Evolutionary conservation across 2,888 invertebrate species (phyloP).

Genomic region (Pharmacophagus antenor): DNA sequence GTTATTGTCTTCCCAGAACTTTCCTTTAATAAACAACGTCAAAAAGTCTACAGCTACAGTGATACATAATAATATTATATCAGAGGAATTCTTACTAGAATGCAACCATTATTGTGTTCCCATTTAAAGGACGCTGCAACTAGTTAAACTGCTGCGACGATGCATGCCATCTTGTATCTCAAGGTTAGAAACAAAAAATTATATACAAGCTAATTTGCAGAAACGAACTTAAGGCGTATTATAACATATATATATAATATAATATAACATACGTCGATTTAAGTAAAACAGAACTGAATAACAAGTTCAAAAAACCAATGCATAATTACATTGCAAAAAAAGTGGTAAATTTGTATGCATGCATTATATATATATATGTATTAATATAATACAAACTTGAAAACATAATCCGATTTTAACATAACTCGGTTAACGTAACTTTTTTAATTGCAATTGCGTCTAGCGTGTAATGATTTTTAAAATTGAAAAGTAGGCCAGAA

Average conservation of each 20-base stretch:
- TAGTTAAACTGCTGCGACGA: not conserved
- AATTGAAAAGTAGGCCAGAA: conserved; percentile 12
- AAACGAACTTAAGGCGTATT: no score
- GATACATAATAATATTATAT: not conserved
- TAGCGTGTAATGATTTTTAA: conserved; percentile 22
- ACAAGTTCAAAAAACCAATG: no score
- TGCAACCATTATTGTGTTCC: not conserved
- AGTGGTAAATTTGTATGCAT: conserved; percentile 2
- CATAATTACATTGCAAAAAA: not conserved
- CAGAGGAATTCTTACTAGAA: not conserved
- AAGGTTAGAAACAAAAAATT: not conserved
- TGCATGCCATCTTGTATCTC: not conserved
- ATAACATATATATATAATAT: no score
- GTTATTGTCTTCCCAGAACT: not conserved
- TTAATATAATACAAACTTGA: conserved; percentile 16
- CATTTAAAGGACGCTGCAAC: not conserved
- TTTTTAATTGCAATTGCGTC: conserved; percentile 15
- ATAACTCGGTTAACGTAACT: conserved; percentile 18
- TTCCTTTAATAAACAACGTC: no score
- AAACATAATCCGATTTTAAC: conserved; percentile 20
- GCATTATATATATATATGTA: conserved; percentile 24
- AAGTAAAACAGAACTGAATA: no score
- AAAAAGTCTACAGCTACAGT: not conserved
- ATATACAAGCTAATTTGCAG: not conserved
- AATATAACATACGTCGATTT: no score